phyloP scores from a whole-genome alignment of 2,888 invertebrate species.

The Lepidocyrtoides sp. region DNA sequence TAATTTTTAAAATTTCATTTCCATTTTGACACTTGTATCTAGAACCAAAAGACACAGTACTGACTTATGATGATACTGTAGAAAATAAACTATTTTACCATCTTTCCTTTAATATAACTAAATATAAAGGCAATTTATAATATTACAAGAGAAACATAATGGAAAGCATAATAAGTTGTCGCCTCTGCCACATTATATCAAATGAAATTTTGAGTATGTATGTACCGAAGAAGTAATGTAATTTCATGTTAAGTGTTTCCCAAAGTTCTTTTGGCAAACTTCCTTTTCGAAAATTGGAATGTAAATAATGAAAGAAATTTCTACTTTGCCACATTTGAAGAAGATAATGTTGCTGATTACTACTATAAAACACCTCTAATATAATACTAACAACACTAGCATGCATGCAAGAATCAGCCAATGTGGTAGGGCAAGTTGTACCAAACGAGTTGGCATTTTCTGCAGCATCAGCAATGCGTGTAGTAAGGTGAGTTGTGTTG shows the following conservation, averaged over 20 bases:
- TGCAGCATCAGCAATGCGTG: no score
- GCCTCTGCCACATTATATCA: not conserved
- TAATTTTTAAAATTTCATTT: constrained; percentile 37
- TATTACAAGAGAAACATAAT: no score
- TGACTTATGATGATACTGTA: not conserved
- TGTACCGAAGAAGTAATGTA: not conserved
- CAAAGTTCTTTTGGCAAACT: constrained; percentile 37
- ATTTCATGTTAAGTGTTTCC: not conserved
- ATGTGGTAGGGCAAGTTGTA: no score
- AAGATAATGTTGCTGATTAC: not conserved
- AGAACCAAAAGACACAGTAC: not conserved
- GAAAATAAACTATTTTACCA: not conserved
- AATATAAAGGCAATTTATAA: no score
- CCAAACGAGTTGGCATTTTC: no score
- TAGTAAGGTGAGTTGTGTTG: not conserved
- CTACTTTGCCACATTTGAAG: not conserved
- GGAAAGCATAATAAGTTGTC: not conserved
- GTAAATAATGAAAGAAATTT: constrained; percentile 46
- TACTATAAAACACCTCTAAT: no score
- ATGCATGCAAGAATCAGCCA: no score
- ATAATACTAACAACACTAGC: no score
- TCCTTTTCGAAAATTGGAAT: constrained; percentile 49
- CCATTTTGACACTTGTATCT: constrained; percentile 7
- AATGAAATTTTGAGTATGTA: not conserved
- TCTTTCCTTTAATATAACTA: not conserved